Conservation (phyloP, 1,140 invertebrate species). For the Drosophila burlai region DNA sequence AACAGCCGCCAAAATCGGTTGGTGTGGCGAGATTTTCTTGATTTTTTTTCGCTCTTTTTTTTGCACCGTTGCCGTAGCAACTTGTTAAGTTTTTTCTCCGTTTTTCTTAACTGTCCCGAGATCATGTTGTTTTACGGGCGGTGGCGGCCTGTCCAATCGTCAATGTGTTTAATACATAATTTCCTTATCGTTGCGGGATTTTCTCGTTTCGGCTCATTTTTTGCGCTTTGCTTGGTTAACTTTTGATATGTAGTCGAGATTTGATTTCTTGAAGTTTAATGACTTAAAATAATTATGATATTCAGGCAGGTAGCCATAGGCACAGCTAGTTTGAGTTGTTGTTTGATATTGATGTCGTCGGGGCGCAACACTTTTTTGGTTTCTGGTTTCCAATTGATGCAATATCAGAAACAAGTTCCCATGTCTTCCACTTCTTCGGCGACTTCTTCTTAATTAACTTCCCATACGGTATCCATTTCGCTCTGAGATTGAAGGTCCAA, state of each 20-base stretch:
- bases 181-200: slow-evolving; percentile 71
- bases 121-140: slow-evolving; percentile 66
- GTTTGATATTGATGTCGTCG: slow-evolving; percentile 35
- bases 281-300: slow-evolving; percentile 80
- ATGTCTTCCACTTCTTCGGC: slow-evolving; percentile 33
- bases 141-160: slow-evolving; percentile 65
- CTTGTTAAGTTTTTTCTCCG: slow-evolving; percentile 73
- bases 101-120: slow-evolving; percentile 54
- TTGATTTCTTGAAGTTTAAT: slow-evolving; percentile 78
- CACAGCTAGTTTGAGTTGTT: slow-evolving; percentile 15
- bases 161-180: slow-evolving; percentile 82
- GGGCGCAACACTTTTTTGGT: slow-evolving; percentile 67
- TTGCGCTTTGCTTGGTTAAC: slow-evolving; percentile 33
- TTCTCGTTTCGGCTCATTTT: slow-evolving; percentile 40
- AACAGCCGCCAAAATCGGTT: slow-evolving; percentile 73
- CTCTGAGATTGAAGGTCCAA: slow-evolving; percentile 52
- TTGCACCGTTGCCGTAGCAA: slow-evolving; percentile 32
- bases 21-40: slow-evolving; percentile 68
- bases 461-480: slow-evolving; percentile 80
- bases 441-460: slow-evolving; percentile 72
- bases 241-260: slow-evolving; percentile 70
- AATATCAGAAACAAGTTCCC: slow-evolving; percentile 60
- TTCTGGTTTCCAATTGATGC: slow-evolving; percentile 54
- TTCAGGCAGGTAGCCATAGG: slow-evolving; percentile 31
- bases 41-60: slow-evolving; percentile 53